Percentiles rank a stretch among this genome's conserved stretches.
These are phyloP conservation scores for Rhynchophorus ferrugineus DNA, from an alignment of 1,140 invertebrate species.

Conservation along the genomic window DNA sequence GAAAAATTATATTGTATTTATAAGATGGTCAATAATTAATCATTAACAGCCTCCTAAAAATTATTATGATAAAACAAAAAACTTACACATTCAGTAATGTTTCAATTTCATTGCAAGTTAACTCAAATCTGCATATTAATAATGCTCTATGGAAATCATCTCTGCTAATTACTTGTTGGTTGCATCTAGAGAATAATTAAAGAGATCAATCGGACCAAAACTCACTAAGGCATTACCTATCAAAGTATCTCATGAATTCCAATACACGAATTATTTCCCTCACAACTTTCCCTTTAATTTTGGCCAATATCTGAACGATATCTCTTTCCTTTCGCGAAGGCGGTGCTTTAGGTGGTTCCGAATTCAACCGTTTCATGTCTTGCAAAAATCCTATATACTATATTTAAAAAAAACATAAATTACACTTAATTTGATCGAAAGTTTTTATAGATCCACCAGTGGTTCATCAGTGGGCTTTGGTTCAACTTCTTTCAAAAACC, in stretches of 20 bases:
- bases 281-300: slow-evolving; percentile 63
- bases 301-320: slow-evolving; percentile 59
- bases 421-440: no score
- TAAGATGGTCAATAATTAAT: no score
- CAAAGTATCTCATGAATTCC: slow-evolving; percentile 56
- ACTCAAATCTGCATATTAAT: slow-evolving; percentile 50
- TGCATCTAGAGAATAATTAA: slow-evolving; percentile 34
- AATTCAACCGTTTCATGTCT: slow-evolving; percentile 37
- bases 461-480: slow-evolving; percentile 35
- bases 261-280: slow-evolving; percentile 54
- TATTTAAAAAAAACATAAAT: slow-evolving; percentile 4
- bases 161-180: slow-evolving; percentile 50
- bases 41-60: no score
- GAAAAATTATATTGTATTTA: no score
- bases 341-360: slow-evolving; percentile 29
- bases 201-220: no score
- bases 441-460: slow-evolving; percentile 29
- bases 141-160: slow-evolving; percentile 57
- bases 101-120: slow-evolving; percentile 51
- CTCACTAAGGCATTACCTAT: no score
- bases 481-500: slow-evolving; percentile 55
- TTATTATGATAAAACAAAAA: no score
- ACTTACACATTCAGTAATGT: slow-evolving; percentile 54
- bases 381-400: slow-evolving; percentile 33
- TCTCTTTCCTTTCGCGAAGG: slow-evolving; percentile 45